Evolutionary conservation across 2,888 invertebrate species (phyloP).

Genomic region (Parasteatoda lunata): DNA sequence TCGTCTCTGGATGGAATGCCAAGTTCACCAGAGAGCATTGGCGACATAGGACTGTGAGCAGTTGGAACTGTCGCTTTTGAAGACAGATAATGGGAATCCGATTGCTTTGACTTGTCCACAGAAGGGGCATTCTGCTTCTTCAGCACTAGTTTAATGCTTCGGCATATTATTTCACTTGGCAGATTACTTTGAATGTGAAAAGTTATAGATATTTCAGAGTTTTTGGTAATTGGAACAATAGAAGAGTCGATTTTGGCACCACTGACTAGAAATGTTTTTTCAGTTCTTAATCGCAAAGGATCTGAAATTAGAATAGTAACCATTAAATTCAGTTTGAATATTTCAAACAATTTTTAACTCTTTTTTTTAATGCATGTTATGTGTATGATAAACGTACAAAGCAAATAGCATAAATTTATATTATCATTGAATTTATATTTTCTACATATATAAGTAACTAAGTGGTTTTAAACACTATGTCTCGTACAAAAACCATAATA

Average conservation of each 20-base stretch:
- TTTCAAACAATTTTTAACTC: neutral
- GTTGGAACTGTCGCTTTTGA: neutral
- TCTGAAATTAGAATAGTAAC: constrained; percentile 15
- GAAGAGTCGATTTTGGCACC: constrained; percentile 52
- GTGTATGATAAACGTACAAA: neutral
- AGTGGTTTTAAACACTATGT: too few relatives aligned
- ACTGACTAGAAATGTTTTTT: constrained; percentile 62
- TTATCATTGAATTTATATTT: too few relatives aligned
- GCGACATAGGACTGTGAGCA: constrained; percentile 63
- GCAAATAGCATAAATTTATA: neutral
- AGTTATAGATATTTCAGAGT: constrained; percentile 43
- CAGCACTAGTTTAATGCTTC: constrained; percentile 39
- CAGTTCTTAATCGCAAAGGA: constrained; percentile 50
- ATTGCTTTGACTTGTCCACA: constrained; percentile 35
- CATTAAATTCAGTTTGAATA: neutral
- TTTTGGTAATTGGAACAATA: constrained; percentile 56
- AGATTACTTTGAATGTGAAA: constrained; percentile 62
- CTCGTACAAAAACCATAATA: too few relatives aligned
- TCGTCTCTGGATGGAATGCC: constrained; percentile 64
- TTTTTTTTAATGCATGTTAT: neutral
- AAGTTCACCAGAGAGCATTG: constrained; percentile 52
- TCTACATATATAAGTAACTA: too few relatives aligned
- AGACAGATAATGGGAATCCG: constrained; percentile 17
- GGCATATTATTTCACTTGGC: constrained; percentile 56
- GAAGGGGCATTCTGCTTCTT: constrained; percentile 42